Base-by-base conservation (phyloP, 2,797 vertebrate genomes). In the Poeciliopsis paucimaculata region DNA sequence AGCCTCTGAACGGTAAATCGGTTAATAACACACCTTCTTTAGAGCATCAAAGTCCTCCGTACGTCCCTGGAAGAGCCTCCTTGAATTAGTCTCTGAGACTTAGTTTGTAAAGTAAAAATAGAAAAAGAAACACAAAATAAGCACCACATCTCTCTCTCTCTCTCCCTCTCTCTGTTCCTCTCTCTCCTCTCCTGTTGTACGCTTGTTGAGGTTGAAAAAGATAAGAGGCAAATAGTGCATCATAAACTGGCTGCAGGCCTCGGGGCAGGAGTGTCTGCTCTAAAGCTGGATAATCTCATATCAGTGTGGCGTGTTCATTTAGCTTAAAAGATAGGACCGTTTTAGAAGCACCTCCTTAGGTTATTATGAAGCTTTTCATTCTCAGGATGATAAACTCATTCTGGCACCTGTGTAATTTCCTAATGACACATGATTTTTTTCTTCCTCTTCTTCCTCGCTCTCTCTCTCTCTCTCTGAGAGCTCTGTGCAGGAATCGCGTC, bases 381-480 rank as follows among this genome's bases (percentile, higher is more conserved):
- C 93, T 94, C 90, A 82, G 92, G 92, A 95, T 95, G 95, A 96
- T 95, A 95, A 96, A 96, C 95, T 95, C 92, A 94, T 95, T 95
- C 89, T 95, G 96, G 95, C 95, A 96, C 95, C 96, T 96, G 96
- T 96, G 95, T 96, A 95, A 96, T 96, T 96, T 95, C 93, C 94
- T 95, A 96, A 96, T 96, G 95, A 96, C 94, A 94, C 91, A 93
- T 95, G 92, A 95, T 95, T 95, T 94, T 73, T 72, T 23, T 47
- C 13, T 49, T 49, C 47, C 20, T 51, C 49, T 51, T 49, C 47
- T 45, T 45, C 45, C 45, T 13, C 43, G 15, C 46, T 4, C 45
- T 46, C 47, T 49, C 47, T 20, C 49, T 51, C 49, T 51, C 8
- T 51, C 49, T 53, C 93, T 93, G 93, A 5, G 84, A 91, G 85